Percentiles rank a stretch among this genome's conserved stretches.
Evolutionary conservation across 35 echinoderm and acorn worm genomes (phyloP).

Genomic region (Apostichopus californicus): DNA sequence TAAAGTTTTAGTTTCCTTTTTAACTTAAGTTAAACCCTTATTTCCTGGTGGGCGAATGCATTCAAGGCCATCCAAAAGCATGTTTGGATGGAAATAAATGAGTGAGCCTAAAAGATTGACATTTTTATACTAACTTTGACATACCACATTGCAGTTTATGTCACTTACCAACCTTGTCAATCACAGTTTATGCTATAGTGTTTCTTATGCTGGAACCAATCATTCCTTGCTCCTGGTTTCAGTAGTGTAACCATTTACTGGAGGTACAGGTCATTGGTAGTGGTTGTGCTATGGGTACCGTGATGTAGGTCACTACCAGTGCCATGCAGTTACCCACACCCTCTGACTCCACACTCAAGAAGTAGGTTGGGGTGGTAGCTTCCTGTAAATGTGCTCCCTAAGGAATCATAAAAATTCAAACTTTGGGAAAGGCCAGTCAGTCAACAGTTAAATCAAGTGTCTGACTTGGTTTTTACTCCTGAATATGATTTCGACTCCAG

Average conservation of each 20-base stretch:
- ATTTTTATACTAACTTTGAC: too few species aligned
- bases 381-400: not conserved
- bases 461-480: not conserved
- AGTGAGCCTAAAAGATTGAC: too few species aligned
- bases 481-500: not conserved
- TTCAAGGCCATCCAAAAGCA: too few species aligned
- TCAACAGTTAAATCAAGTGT: not conserved
- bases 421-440: not conserved
- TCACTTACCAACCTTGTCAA: too few species aligned
- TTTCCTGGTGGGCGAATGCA: too few species aligned
- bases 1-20: too few species aligned
- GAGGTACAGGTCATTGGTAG: not conserved
- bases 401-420: not conserved
- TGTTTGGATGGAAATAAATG: too few species aligned
- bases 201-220: too few species aligned
- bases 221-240: too few species aligned
- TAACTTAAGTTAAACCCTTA: too few species aligned
- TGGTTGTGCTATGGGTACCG: not conserved
- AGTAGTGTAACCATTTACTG: not conserved
- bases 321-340: not conserved
- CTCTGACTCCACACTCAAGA: not conserved
- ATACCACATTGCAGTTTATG: too few species aligned
- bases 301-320: not conserved
- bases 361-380: not conserved
- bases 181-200: too few species aligned